A percentile compares a stretch with the other conserved stretches of the same genome.
These are phyloP conservation scores for Lithosia quadra DNA, from an alignment of 2,888 invertebrate species.

Conservation along the genomic window DNA sequence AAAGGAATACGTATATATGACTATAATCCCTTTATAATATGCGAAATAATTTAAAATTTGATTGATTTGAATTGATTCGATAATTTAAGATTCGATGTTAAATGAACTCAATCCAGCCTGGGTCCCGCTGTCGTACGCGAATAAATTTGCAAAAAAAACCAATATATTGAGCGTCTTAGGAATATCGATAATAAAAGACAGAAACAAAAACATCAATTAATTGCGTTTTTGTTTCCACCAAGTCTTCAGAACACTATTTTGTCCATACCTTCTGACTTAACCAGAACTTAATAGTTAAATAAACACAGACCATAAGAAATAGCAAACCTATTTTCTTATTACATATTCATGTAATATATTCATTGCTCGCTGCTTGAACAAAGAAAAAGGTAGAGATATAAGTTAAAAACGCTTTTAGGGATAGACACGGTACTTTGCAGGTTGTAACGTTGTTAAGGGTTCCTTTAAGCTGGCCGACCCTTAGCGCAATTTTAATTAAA, in stretches of 20 bases:
- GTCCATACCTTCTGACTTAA: background rate
- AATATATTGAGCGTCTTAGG: no score
- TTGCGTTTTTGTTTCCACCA: background rate
- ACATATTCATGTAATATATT: no score
- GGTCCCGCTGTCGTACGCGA: no score
- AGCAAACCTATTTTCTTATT: background rate
- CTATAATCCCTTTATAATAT: background rate
- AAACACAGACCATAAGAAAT: background rate
- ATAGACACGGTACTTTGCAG: background rate
- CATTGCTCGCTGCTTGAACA: background rate
- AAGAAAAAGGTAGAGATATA: background rate
- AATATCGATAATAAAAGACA: no score
- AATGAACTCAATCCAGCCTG: no score
- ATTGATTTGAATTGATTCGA: no score
- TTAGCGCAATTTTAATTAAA: background rate
- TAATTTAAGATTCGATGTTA: no score
- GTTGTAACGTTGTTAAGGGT: background rate
- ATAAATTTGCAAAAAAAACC: no score
- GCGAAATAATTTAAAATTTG: background rate
- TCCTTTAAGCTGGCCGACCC: background rate
- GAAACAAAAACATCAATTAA: no score
- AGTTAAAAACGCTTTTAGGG: background rate
- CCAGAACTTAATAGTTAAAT: background rate
- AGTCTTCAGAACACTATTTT: no score
- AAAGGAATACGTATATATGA: background rate